phyloP scores from a whole-genome alignment of 1,140 invertebrate species.

The Solen grandis region DNA sequence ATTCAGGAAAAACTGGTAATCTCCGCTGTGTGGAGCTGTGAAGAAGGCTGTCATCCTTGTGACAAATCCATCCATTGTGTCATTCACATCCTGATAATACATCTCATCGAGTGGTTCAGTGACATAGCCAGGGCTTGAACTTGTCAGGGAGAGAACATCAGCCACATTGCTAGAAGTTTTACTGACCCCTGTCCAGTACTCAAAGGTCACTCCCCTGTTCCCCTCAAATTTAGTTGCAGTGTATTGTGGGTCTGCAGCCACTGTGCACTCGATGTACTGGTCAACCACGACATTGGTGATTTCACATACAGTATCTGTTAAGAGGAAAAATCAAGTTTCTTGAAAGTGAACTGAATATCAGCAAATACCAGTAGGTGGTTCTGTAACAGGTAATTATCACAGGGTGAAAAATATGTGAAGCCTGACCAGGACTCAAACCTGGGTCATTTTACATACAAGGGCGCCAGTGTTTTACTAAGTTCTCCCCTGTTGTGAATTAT shows the following conservation, averaged over 20 bases:
- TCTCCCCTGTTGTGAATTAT: no score
- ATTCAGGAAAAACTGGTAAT: slow-evolving; percentile 40
- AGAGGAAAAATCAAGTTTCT: not conserved
- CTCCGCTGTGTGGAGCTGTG: slow-evolving; percentile 32
- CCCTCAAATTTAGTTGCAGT: slow-evolving; percentile 8
- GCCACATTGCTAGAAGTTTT: slow-evolving; percentile 10
- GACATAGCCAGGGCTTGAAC: slow-evolving; percentile 5
- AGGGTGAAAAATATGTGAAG: no score
- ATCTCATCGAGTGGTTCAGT: slow-evolving; percentile 27
- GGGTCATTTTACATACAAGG: no score
- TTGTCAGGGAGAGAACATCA: slow-evolving; percentile 4
- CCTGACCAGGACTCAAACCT: no score
- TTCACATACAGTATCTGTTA: slow-evolving; percentile 22
- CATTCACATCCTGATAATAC: slow-evolving; percentile 34
- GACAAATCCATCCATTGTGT: slow-evolving; percentile 48
- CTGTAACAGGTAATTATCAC: no score
- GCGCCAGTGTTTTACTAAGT: no score
- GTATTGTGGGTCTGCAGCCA: slow-evolving; percentile 15
- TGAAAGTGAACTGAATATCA: not conserved
- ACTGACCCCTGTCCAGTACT: slow-evolving; percentile 28
- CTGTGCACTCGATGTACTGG: slow-evolving; percentile 26
- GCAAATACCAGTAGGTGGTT: not conserved
- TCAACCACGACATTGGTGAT: slow-evolving; percentile 21
- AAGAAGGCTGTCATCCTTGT: slow-evolving; percentile 35
- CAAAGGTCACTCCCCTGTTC: slow-evolving; percentile 47